phyloP scores from a whole-genome alignment of 2,797 vertebrate species.

The Martes flavigula region DNA sequence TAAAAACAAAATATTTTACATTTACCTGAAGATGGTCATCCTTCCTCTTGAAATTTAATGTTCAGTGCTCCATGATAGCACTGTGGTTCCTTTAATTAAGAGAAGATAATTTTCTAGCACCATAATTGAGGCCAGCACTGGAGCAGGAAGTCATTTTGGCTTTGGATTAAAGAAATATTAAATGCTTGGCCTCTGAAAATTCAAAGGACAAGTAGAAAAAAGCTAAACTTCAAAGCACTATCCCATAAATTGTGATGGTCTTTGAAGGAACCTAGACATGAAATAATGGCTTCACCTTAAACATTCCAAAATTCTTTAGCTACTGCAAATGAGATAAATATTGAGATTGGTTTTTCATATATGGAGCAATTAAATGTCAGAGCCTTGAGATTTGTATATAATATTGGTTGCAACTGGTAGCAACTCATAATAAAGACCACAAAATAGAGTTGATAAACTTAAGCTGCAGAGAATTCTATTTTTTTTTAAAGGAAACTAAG shows the following conservation, averaged over 20 bases:
- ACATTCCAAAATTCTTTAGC: not conserved
- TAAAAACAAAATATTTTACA: not conserved
- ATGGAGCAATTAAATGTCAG: not conserved
- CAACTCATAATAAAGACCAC: not conserved
- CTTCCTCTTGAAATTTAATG: not conserved
- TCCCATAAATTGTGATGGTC: not conserved
- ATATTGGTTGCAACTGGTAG: not conserved
- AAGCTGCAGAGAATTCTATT: not conserved
- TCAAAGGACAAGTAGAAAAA: conserved; percentile 43
- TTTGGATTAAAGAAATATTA: conserved; percentile 61
- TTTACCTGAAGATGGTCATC: not conserved
- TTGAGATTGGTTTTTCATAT: not conserved
- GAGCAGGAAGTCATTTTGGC: conserved; percentile 22
- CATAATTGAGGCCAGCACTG: not conserved
- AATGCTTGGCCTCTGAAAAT: not conserved
- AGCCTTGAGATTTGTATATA: not conserved
- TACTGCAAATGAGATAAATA: conserved; percentile 22
- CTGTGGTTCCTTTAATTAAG: conserved; percentile 43
- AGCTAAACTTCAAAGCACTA: conserved; percentile 58
- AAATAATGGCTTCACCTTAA: not conserved
- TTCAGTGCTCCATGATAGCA: not conserved
- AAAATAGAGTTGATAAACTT: not conserved
- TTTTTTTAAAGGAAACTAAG: not conserved
- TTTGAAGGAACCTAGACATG: conserved; percentile 55
- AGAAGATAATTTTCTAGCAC: conserved; percentile 29